Evolutionary conservation across 2,797 vertebrate species (phyloP), one percentile per base, ranked within the genome.

Genomic region (Aplochiton taeniatus): DNA sequence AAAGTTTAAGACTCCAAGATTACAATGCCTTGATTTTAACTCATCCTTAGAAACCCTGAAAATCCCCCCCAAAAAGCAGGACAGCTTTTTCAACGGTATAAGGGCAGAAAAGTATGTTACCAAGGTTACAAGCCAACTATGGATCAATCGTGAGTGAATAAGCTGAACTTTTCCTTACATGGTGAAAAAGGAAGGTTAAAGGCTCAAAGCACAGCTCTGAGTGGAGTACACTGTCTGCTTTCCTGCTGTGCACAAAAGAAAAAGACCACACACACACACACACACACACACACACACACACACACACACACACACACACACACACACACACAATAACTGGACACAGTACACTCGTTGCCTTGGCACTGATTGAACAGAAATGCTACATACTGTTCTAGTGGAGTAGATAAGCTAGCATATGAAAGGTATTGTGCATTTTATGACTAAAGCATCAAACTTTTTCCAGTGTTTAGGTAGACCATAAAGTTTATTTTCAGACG

Each of bases 111-210:
- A 52, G 59, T 64, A 51, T 69, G 87, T 88, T 88, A 72, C 84
- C 83, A 88, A 76, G 87, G 87, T 89, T 85, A 90, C 86, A 74
- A 68, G 74, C 74, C 68, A 82, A 70, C 79, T 63, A 80, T 76
- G 58, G 82, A 83, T 88, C 80, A 80, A 73, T 76, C 75, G 61
- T 71, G 65, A 69, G 69, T 74, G 72, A 71, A 69, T 51, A 43
- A 78, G 71, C 69, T 83, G 74, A 62, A 78, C 31, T 68, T 54
- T 11, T 14, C 63, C 73, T 63, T 49, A 63, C 47, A 52, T 73
- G 53, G 76, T 75, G 62, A 65, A 80, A 64, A 69, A 66, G 58
- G 61, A 72, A n/a, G 20, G 75, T 77, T 72, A 72, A 75, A 77
- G 71, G 20, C 74, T 77, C 71, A 72, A 75, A 77, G 71, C 79